These are phyloP conservation scores for Oenanthe oenanthe DNA, from an alignment of 2,113 vertebrate species.

Conservation along the genomic window DNA sequence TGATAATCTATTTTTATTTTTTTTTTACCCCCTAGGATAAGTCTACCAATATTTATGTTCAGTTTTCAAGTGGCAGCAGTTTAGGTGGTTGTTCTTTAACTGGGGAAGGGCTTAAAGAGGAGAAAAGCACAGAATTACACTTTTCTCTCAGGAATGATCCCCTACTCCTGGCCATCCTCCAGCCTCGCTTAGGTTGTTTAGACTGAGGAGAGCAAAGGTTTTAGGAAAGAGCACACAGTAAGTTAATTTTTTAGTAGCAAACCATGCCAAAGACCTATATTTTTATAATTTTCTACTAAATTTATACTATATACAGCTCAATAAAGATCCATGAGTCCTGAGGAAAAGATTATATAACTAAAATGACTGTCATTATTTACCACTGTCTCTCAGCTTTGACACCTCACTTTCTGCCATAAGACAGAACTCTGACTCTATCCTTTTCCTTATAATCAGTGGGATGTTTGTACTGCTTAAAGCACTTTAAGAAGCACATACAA, in stretches of 20 bases:
- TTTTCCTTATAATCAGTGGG: background rate
- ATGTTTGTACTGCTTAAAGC: background rate
- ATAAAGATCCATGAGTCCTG: background rate
- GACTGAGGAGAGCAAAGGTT: background rate
- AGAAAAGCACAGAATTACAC: background rate
- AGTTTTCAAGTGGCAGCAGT: background rate
- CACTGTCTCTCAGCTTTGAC: background rate
- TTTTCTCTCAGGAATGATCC: background rate
- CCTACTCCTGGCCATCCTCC: background rate
- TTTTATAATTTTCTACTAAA: background rate
- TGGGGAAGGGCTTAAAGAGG: background rate
- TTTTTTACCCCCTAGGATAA: background rate
- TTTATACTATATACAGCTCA: background rate
- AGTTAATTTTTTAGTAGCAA: background rate
- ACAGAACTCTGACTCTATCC: background rate
- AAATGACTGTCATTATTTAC: background rate
- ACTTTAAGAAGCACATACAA: background rate
- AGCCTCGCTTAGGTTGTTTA: background rate
- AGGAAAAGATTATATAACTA: background rate
- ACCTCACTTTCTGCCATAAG: background rate
- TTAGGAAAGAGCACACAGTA: background rate
- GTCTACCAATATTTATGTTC: background rate
- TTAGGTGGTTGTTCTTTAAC: background rate
- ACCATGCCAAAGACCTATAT: background rate
- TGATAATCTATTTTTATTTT: background rate